These are phyloP conservation scores for Pachyseris speciosa DNA, from an alignment of 64 coral and sea anemone species.

Conservation along the genomic window DNA sequence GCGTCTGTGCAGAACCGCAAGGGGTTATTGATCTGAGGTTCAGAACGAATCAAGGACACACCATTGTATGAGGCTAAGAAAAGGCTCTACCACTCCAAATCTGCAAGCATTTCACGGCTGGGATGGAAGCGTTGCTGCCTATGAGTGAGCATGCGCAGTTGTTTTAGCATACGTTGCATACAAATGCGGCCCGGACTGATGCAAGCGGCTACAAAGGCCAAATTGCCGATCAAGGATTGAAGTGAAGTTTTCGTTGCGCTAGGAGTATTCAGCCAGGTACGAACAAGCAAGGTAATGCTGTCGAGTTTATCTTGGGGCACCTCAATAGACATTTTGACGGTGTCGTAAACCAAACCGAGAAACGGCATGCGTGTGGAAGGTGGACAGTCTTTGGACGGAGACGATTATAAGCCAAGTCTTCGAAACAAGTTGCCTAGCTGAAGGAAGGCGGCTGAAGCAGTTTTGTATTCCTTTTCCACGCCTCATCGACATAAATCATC, in stretches of 20 bases:
- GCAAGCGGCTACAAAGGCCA: slow-evolving; percentile 9
- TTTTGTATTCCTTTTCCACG: neutral
- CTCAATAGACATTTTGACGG: too few relatives aligned
- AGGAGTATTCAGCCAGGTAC: neutral
- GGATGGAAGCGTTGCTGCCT: neutral
- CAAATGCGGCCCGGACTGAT: slow-evolving; percentile 39
- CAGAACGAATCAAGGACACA: slow-evolving; percentile 15
- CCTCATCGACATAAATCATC: slow-evolving; percentile 39
- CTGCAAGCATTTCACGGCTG: neutral
- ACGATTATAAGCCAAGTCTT: slow-evolving; percentile 26
- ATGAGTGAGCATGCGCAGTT: neutral
- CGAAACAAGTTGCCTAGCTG: slow-evolving; percentile 12
- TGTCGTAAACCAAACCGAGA: slow-evolving; percentile 23
- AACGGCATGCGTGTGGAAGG: slow-evolving; percentile 25
- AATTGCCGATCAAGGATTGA: slow-evolving; percentile 20
- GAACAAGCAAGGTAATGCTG: neutral
- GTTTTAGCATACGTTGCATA: slow-evolving; percentile 17
- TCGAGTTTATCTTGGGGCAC: slow-evolving; percentile 2
- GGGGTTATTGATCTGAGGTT: neutral
- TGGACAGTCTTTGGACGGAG: slow-evolving; percentile 15
- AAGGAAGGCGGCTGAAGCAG: neutral
- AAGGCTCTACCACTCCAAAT: neutral
- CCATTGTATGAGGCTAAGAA: slow-evolving; percentile 13
- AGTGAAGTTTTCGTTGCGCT: neutral
- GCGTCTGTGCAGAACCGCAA: slow-evolving; percentile 18